Base-by-base conservation (phyloP, 2,797 vertebrate genomes). In the Carapus acus region DNA sequence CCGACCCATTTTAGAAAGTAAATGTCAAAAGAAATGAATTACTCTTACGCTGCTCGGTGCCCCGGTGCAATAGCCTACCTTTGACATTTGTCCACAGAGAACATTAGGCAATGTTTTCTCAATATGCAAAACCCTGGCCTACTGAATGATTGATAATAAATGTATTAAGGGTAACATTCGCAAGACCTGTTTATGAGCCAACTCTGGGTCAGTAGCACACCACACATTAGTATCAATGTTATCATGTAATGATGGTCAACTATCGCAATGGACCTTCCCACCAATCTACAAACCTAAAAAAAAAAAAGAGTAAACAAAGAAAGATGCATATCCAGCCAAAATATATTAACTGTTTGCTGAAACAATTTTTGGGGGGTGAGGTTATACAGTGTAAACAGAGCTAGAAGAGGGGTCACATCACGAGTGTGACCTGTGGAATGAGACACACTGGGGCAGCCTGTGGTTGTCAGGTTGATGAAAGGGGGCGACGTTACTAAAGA, bases 11-110 rank as follows among this genome's bases (percentile, higher is more conserved):
- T 86, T 78, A 68, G 72, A 83, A 86, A 78, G 78, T 80, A 86
- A 87, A 88, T 86, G 84, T 86, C 82, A 87, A 73, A 82, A 78
- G 77, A 87, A 87, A 87, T 80, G 72, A 83, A 86, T 87, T 81
- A 84, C 76, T 66, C 75, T 84, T 71, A 78, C 68, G 79, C 77
- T 75, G 69, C 58, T 24, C 56, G 24, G 24, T 62, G 64, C 57
- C 74, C 67, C 38, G 42, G 54, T 54, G 78, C 70, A 75, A 63
- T 13, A 73, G 72, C 62, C 74, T 15, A 54, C 73, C 59, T 77
- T 41, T 85, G 83, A 85, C 83, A 85, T 86, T 84, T 86, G 78
- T 76, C 75, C 74, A 40, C 6, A 13, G 22, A 48, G 52, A 45
- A 56, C 58, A 57, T 53, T 63, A 43, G 20, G 17, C 14, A 8